phyloP scores from a whole-genome alignment of 2,113 vertebrate genomes.

The Serilophus lunatus region DNA sequence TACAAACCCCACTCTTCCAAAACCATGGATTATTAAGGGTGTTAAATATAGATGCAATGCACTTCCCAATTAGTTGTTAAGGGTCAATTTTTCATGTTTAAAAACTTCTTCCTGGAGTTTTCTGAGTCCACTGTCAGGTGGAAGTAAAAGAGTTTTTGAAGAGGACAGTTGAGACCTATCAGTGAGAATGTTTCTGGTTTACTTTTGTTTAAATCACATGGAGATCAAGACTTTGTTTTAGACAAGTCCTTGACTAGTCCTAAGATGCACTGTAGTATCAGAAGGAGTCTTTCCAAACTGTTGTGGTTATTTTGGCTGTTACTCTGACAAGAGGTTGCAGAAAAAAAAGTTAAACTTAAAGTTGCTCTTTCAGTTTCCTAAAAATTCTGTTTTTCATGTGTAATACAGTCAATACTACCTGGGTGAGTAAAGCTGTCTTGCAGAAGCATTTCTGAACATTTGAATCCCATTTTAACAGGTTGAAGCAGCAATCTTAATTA shows the following conservation, averaged over 20 bases:
- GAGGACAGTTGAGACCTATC: neutral
- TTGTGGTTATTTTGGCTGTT: neutral
- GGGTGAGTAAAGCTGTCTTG: neutral
- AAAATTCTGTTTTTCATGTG: neutral
- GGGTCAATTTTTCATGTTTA: neutral
- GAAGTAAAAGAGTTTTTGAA: neutral
- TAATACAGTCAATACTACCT: neutral
- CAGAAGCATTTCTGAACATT: neutral
- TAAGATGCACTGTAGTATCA: neutral
- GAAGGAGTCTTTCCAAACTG: neutral
- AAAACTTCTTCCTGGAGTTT: neutral
- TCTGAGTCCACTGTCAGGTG: neutral
- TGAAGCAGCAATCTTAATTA: neutral
- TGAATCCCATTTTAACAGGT: neutral
- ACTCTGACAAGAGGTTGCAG: neutral
- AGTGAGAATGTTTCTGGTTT: neutral
- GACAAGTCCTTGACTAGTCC: neutral
- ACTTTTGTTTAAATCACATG: neutral
- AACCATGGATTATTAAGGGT: neutral
- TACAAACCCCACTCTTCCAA: neutral
- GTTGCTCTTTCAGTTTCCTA: neutral
- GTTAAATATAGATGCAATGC: neutral
- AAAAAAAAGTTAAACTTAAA: neutral
- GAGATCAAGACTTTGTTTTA: neutral
- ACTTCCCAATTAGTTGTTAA: neutral